A percentile compares a stretch with the other conserved stretches of the same genome.
These are phyloP conservation scores for Eupithecia insigniata DNA, from an alignment of 2,888 invertebrate species.

Conservation along the genomic window DNA sequence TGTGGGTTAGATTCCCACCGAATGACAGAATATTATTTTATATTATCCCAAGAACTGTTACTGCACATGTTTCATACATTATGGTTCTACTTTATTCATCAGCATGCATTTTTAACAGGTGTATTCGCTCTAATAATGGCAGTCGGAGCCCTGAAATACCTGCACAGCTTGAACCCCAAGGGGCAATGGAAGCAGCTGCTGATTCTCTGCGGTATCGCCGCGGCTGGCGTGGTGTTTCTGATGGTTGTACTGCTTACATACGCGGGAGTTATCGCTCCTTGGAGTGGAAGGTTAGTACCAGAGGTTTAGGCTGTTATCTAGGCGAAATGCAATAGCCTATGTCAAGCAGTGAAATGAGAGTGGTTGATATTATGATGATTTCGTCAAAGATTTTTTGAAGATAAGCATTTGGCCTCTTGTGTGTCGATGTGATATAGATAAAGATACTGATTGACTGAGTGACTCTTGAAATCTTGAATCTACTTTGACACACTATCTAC, in stretches of 20 bases:
- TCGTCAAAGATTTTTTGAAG: background rate
- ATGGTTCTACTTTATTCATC: background rate
- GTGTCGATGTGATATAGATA: background rate
- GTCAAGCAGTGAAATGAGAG: background rate
- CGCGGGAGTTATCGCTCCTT: slow-evolving; percentile 97
- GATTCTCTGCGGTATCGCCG: slow-evolving; percentile 89
- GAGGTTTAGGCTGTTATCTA: background rate
- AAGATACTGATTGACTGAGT: background rate
- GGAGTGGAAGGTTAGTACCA: slow-evolving; percentile 89
- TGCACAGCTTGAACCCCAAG: slow-evolving; percentile 93
- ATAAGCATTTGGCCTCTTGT: background rate
- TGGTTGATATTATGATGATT: background rate
- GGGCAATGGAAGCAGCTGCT: slow-evolving; percentile 95
- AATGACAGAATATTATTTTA: no score
- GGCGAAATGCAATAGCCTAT: background rate
- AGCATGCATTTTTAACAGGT: slow-evolving; percentile 76
- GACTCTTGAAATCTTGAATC: background rate
- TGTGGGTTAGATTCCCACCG: no score
- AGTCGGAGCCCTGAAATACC: slow-evolving; percentile 92
- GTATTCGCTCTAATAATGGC: slow-evolving; percentile 97
- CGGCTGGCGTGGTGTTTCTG: slow-evolving; percentile 92
- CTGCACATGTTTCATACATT: background rate
- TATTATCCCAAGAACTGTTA: background rate
- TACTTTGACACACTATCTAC: no score
- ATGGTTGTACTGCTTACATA: slow-evolving; percentile 96